Percentiles rank a stretch among this genome's conserved stretches.
phyloP scores from a whole-genome alignment of 2,797 vertebrate species.

The Clarias platycephalus region DNA sequence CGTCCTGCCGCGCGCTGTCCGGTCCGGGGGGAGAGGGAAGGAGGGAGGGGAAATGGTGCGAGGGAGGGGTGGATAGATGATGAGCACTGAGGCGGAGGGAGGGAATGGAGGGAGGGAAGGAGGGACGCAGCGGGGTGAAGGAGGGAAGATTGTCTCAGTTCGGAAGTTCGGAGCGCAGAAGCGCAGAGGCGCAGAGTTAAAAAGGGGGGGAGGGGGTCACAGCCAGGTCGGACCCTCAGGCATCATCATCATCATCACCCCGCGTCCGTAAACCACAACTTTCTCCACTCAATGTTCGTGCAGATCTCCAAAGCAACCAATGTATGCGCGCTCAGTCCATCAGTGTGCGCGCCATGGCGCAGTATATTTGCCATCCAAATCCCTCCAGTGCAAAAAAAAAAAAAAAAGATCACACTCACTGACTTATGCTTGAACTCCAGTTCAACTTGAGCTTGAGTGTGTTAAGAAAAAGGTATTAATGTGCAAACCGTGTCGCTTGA shows the following conservation, averaged over 20 bases:
- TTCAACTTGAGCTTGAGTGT: slow-evolving; percentile 5
- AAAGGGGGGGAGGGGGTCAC: slow-evolving; percentile 75
- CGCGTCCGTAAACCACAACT: neutral
- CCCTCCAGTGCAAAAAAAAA: neutral
- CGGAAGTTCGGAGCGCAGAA: slow-evolving; percentile 73
- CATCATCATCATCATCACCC: neutral
- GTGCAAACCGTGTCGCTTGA: neutral
- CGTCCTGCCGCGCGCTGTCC: slow-evolving; percentile 44
- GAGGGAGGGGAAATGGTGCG: neutral
- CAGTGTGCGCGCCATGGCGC: neutral
- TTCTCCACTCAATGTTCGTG: neutral
- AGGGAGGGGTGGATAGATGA: slow-evolving; percentile 26
- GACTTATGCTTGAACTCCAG: neutral
- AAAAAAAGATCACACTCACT: neutral
- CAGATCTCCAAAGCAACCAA: neutral
- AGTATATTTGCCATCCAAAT: neutral
- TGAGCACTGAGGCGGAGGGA: slow-evolving; percentile 40
- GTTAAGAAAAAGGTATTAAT: neutral
- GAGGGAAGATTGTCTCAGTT: slow-evolving; percentile 66
- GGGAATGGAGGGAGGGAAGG: slow-evolving; percentile 15
- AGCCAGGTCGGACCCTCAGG: slow-evolving; percentile 76
- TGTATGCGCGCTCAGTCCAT: neutral
- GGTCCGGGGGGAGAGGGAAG: slow-evolving; percentile 22
- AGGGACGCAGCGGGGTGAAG: slow-evolving; percentile 8
- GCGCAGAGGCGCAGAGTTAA: slow-evolving; percentile 49